Evolutionary conservation across 2,797 vertebrate species (phyloP), one percentile per base, ranked within the genome.

Genomic region (Otolemur crassicaudatus): DNA sequence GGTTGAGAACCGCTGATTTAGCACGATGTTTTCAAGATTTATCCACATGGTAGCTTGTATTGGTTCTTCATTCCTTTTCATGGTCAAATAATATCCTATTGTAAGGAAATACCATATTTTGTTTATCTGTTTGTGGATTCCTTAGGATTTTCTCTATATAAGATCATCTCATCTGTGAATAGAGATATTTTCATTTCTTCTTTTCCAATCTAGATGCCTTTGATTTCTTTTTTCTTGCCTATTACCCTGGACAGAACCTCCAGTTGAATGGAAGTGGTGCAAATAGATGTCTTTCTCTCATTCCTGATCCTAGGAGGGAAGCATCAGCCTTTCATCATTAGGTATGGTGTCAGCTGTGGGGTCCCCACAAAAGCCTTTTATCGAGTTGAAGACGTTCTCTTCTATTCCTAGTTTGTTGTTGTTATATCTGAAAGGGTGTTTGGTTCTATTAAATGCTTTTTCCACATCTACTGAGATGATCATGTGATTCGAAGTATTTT

Each of bases 371-470:
- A 90, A 60, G 34, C 2, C 20, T 37, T 81, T 86, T 69, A 72
- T 67, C 12, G 19, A 58, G 16, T 43, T 76, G 75, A 80, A 53
- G 31, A 92, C 46, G 34, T 70, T 76, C 23, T 40, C 56, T 80
- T 85, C 60, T 93, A 37, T 86, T 85, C 37, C 25, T 37, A 63
- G 53, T 77, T 56, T 84, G 58, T 83, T 72, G 79, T 63, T 3
- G 60, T 84, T 79, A 60, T 46, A 53, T 75, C 46, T 60, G 58
- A 65, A 72, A 80, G 65, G 2, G 11, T 40, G 63, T 84, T 89
- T 75, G 46, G 56, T 90, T 95, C 80, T 77, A 31, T 84, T 37
- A 82, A 82, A 56, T 69, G 25, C 14, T 87, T 87, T 87, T 72
- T 49, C 31, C 58, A 63, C 46, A n/a, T 84, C 27, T 85, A 14